Evolutionary conservation across 1,140 invertebrate genomes (phyloP), one percentile per base, ranked within the genome.

Genomic region (Cyclina sinensis): DNA sequence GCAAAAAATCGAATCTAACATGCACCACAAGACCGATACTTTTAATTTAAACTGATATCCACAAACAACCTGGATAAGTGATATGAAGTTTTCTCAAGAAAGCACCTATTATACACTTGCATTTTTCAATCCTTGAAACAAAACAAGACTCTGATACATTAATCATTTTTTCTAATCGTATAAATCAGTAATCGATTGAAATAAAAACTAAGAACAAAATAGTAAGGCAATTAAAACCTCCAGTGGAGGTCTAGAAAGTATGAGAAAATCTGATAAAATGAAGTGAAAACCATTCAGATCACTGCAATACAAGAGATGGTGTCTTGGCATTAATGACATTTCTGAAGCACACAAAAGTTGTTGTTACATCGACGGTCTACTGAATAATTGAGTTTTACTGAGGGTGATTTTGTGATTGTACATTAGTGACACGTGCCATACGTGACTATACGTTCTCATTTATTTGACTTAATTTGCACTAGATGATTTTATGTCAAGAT

Each of bases 111-210:
- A n/a, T n/a, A n/a, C n/a, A n/a, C n/a, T n/a, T n/a, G n/a, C n/a
- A n/a, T n/a, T n/a, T n/a, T n/a, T n/a, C n/a, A n/a, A n/a, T n/a
- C n/a, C n/a, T n/a, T n/a, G n/a, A n/a, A n/a, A n/a, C n/a, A n/a
- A n/a, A n/a, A n/a, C n/a, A n/a, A n/a, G 32, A 37, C 16, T 30
- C 65, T 70, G 65, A 70, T 70, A 37, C 65, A 70, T 70, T 32
- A 62, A 70, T 37, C 35, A 70, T 27, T 27, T 11, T 11, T n/a
- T 37, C n/a, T n/a, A n/a, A n/a, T 70, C 65, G 32, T 70, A 70
- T 70, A 70, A 70, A 70, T 70, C 32, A 70, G 30, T 70, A 70
- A 70, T 70, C 37, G 65, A 39, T 70, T 70, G 35, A 70, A 70
- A 70, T 70, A 39, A 35, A 37, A 37, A 70, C 65, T 18, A 39